Evolutionary conservation across 1,140 invertebrate genomes (phyloP), one percentile per base, ranked within the genome.

Genomic region (Magallana angulata): DNA sequence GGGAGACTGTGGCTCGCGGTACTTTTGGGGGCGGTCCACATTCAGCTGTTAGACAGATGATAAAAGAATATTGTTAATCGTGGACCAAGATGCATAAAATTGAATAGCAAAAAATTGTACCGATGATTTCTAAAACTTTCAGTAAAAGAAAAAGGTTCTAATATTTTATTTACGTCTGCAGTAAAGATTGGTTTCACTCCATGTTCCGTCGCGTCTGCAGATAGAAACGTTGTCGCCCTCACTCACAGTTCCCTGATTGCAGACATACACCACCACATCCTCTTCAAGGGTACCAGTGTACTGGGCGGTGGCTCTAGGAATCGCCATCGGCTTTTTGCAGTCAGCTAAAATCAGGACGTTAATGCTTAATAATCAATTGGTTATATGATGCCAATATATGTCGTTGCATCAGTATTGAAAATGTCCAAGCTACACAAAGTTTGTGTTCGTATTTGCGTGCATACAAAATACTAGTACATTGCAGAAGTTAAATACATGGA

Each of bases 111-210:
- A 48, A 48, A 4, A 4, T 4, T 4, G 36, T 2, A 64, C 62
- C 7, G 14, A 64, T 7, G 4, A 16, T 18, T 14, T 12, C 7
- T 24, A 9, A 24, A n/a, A 24, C 7, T 36, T 80, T 80, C 36
- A 80, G 0, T 18, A 24, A 80, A 24, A 36, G 36, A 80, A 80
- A 24, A 12, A 14, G 36, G 16, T 80, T 36, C 4, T 36, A 82
- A 57, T 9, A 14, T 9, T 30, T 57, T 82, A 57, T 56, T 82
- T 82, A 84, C 82, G 82, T 84, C 82, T 84, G 58, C 82, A 84
- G 82, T 84, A 84, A 36, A 84, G 57, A 14, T 84, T 58, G 14
- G 58, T 62, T 3, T 60, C 57, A 16, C n/a, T 60, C 82, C 82
- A 84, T 9, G 82, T 84, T 9, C 57, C 57, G 11, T 84, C 82